Base-by-base conservation (phyloP, 2,888 invertebrate species). In the Thelaira solivaga region DNA sequence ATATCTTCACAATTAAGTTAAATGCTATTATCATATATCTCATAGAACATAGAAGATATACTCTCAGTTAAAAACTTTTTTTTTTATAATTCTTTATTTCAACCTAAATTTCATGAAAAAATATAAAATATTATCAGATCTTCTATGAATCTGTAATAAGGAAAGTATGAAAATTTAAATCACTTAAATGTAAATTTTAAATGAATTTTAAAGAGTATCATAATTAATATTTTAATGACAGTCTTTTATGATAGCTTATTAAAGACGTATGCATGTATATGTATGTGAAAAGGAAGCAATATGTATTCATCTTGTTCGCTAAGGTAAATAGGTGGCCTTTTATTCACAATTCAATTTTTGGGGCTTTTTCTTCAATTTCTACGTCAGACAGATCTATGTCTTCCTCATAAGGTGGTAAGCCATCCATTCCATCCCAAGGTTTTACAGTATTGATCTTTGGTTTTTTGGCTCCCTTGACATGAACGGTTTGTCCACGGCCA, bases 351-450 rank as follows among this genome's bases (percentile, higher is more conserved):
- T 88, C 87, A 69, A 87, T 88, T 72, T 86, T 87, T 31, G n/a
- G n/a, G n/a, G 74, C 36, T 82, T 94, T 94, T 82, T 95, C 94
- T 84, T 95, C 94, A 45, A 97, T 90, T 81, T 94, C 95, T 20
- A 97, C 91, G 88, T 98, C 97, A 29, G 96, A 96, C 64, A 97
- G 92, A 90, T 97, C 97, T 80, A 96, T 94, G 81, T 97, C 97
- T 84, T 98, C 97, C 47, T 86, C 87, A 34, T 90, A 91, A 1
- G 96, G 96, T 83, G 95, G 90, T 84, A 94, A 94, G 0, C 95
- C 97, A 87, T 99, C 98, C 86, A 97, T 94, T 16, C 98, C 98
- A 88, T 99, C 98, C 98, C 98, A 99, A 0, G 95, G 90, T 22
- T 94, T 93, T 0, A 92, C 91, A 45, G 90, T 89, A 7, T 89